phyloP scores from a whole-genome alignment of 2,797 vertebrate genomes.

The Macrochelys suwanniensis region DNA sequence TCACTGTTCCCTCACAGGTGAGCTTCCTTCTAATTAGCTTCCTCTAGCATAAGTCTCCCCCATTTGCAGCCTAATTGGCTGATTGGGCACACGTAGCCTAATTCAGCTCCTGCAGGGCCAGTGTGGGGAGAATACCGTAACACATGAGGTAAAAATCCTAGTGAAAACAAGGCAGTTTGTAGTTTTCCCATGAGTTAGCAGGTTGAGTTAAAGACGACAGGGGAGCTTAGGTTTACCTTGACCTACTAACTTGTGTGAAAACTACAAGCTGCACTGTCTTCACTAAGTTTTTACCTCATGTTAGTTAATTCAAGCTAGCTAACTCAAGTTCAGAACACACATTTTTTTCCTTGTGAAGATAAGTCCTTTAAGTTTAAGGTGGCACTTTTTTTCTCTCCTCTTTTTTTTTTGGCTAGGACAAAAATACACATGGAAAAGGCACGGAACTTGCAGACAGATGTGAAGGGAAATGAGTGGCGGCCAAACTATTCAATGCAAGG shows the following conservation, averaged over 20 bases:
- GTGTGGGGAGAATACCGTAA: not conserved
- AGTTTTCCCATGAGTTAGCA: not conserved
- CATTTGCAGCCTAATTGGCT: not conserved
- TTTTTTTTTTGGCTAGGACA: conserved; percentile 10
- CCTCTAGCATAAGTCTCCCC: not conserved
- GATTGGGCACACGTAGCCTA: not conserved
- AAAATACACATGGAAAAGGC: conserved; percentile 47
- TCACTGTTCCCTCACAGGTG: not conserved
- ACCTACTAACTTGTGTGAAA: not conserved
- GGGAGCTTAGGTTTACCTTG: not conserved
- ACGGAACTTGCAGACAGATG: conserved; percentile 63
- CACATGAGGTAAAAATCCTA: not conserved
- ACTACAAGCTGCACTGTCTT: not conserved
- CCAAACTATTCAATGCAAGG: conserved; percentile 22
- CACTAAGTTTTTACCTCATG: not conserved
- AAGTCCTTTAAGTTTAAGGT: not conserved
- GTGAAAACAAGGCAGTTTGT: not conserved
- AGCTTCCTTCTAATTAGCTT: not conserved
- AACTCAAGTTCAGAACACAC: not conserved
- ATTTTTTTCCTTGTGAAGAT: not conserved
- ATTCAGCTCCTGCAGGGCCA: not conserved
- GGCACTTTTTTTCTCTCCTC: not conserved
- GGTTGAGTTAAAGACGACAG: not conserved
- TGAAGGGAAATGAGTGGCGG: conserved; percentile 61
- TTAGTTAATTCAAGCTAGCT: not conserved